Base-by-base conservation (phyloP, 2,888 invertebrate genomes). In the Alloscopus bannaensis region DNA sequence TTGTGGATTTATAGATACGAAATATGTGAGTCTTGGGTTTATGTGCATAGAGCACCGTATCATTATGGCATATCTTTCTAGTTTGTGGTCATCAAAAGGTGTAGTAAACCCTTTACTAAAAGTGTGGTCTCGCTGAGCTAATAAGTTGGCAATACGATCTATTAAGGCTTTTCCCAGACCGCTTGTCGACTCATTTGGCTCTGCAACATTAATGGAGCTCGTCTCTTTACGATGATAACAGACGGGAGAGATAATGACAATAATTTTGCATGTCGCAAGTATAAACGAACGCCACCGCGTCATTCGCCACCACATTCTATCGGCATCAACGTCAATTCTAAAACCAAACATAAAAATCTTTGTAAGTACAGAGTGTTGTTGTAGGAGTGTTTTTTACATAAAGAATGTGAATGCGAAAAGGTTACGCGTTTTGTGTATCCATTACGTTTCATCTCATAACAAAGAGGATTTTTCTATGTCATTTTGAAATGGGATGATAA, bases 121-220 rank as follows among this genome's bases (percentile, higher is more conserved):
- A 36, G n/a, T 13, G 47, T n/a, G 47, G 47, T 47, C 47, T 47
- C 18, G 47, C 18, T 47, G 47, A 47, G 8, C n/a, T 47, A 36
- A 6, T 36, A 36, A 8, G 13, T 36, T 6, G 6, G 36, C 36
- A 36, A 36, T 36, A 13, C 36, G 47, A 47, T 18, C 11, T n/a
- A 47, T 47, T 13, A 55, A 22, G 55, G 26, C 8, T 64, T 64
- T 64, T 64, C 24, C 45, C 64, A 64, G 64, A 64, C 64, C 64
- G 64, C 64, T 42, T 64, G 65, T 29, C 47, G 65, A 65, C 42
- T 40, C 40, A 62, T 62, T 62, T 40, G 42, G 11, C 26, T 62
- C 26, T 26, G 26, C 62, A 13, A 42, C 40, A n/a, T n/a, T 6
- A 18, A 4, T 18, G 20, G 50, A 50, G 50, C 50, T 13, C 50